A percentile compares a stretch with the other conserved stretches of the same genome.
Conservation (phyloP, 2,113 vertebrate genomes). For the Alethe castanea region DNA sequence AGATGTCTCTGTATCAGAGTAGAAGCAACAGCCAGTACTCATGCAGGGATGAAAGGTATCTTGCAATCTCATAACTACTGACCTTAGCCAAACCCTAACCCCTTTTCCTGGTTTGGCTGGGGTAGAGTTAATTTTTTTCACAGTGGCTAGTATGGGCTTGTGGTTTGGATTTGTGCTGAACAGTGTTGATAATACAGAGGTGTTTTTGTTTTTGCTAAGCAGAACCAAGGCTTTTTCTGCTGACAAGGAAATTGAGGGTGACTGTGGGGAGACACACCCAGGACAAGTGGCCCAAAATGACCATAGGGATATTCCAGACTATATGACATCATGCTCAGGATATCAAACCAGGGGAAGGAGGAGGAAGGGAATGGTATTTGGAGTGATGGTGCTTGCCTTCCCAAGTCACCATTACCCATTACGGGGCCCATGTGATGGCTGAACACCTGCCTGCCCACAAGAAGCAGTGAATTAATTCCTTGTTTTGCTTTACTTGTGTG, state of each 20-base stretch:
- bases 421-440: not conserved
- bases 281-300: not conserved
- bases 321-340: not conserved
- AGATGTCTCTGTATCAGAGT: not conserved
- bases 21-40: not conserved
- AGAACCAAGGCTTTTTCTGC: not conserved
- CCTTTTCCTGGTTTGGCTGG: not conserved
- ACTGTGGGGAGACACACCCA: accelerated
- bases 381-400: not conserved
- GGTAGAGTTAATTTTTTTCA: not conserved
- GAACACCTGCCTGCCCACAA: not conserved
- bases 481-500: not conserved
- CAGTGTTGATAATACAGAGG: not conserved
- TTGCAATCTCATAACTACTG: not conserved
- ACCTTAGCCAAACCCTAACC: not conserved
- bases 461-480: not conserved
- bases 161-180: not conserved
- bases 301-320: not conserved
- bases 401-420: not conserved
- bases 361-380: not conserved
- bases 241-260: not conserved
- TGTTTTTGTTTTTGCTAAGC: not conserved
- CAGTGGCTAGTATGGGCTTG: not conserved
- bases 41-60: not conserved
- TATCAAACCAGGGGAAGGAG: not conserved